Base-by-base conservation (phyloP, 92 coral and sea anemone species). In the Porites rus region DNA sequence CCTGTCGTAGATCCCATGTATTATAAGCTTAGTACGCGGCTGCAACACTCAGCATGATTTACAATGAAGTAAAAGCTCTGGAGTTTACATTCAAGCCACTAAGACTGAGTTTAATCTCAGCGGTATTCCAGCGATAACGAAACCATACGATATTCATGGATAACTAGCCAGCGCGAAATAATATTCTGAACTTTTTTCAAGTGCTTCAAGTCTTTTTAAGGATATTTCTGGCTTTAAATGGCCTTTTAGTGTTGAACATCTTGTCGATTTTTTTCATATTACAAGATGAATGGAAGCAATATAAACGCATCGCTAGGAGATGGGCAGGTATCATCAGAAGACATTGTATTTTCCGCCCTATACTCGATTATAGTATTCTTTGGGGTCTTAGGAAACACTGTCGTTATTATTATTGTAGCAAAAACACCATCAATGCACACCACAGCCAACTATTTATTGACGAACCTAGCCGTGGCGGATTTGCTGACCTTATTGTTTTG, bases 401-500 rank as follows among this genome's bases (percentile, higher is more conserved):
- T 56, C 13, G 61, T 56, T 14, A 56, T 56, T 14, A 8, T 56
- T 14, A 56, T 90, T 24, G 86, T 90, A 7, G 51, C 53, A 25
- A 85, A 75, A 59, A 85, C 89, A 8, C 87, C 76, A 10, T 79
- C 87, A 4, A 79, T 90, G 86, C 93, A 85, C 86, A 90, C 87
- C 10, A 67, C 89, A 20, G 85, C 89, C 8, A 85, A 90, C 82
- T 85, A 74, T 22, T 87, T 90, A 7, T 52, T 90, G 87, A 52
- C 66, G 50, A 90, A 82, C 61, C 60, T 90, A 43, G 93, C 93
- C 13, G 69, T 81, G 5, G 93, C 93, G 0, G 93, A 90, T 28
- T 61, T 90, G 25, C n/a, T 90, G 1, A 90, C 90, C 0, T 77
- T 90, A 6, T 8, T 80, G 6, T 71, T 80, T 58, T 90, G 93